Evolutionary conservation across 1,140 invertebrate genomes (phyloP), one percentile per base, ranked within the genome.

Genomic region (Wasmannia auropunctata): DNA sequence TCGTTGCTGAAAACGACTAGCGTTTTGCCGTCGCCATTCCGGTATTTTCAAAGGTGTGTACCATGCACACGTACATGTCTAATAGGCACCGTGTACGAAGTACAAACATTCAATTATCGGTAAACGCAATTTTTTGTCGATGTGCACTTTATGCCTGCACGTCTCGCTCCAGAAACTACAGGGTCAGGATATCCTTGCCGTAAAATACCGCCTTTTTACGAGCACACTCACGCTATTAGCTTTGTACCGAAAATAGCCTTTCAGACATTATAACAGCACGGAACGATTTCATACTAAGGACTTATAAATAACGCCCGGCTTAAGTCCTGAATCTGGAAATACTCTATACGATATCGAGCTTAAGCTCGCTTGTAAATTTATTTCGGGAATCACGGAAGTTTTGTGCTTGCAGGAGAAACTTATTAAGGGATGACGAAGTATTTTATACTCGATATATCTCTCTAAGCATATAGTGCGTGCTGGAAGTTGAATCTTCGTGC

Each of bases 291-390:
- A 14, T 10, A 43, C 37, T 60, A 58, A 80, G 72, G 25, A 43
- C 37, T 79, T 84, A 84, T 84, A 87, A 88, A 84, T 87, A 88
- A 56, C n/a, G n/a, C 51, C 22, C n/a, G 14, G 19, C 6, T 87
- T 75, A 62, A 63, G 49, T 58, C 3, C 60, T 43, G 70, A 25
- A 85, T 86, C 74, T 88, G 75, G 74, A 80, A 86, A 80, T 65
- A 67, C 11, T 80, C 43, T 8, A n/a, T n/a, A n/a, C 5, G 8
- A 60, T 69, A 67, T 65, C 14, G 56, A 10, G 56, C 34, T 62
- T 83, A 22, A 67, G 22, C 16, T 62, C 14, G 56, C 25, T 28
- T 43, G 67, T 85, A 67, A 72, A 88, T 69, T 74, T 83, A 69
- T 86, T 76, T 77, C n/a, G 56, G 19, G 43, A 72, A 51, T 60